These are phyloP conservation scores for Talpa occidentalis DNA, from an alignment of 2,113 vertebrate genomes.

Conservation along the genomic window DNA sequence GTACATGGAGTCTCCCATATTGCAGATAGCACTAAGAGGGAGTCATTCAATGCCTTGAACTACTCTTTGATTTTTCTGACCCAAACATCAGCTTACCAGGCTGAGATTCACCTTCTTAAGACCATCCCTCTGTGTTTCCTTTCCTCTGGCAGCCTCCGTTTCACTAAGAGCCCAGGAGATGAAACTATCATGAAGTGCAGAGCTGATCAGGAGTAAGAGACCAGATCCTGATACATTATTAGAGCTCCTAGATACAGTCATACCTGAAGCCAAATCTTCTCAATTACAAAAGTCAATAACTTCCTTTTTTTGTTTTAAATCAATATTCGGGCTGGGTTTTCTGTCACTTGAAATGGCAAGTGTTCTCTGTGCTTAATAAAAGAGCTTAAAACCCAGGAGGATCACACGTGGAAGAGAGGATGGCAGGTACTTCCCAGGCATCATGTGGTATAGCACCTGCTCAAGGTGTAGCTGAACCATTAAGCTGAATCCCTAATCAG, in stretches of 20 bases:
- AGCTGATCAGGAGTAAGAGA: background rate
- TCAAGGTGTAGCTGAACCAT: background rate
- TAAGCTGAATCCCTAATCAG: no score
- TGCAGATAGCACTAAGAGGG: background rate
- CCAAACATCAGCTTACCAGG: background rate
- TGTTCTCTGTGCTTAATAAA: background rate
- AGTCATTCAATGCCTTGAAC: background rate
- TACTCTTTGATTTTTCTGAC: background rate
- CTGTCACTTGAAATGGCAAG: background rate
- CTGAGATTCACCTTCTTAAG: background rate
- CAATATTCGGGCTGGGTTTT: conserved; percentile 5
- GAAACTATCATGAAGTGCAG: background rate
- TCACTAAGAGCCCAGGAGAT: background rate
- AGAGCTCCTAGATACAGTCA: background rate
- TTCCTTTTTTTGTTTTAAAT: background rate
- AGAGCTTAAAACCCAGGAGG: background rate
- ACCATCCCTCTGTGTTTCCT: background rate
- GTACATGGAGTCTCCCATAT: background rate
- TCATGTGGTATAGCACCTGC: background rate
- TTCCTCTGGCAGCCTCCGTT: background rate
- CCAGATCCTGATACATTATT: background rate
- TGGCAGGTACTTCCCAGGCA: background rate
- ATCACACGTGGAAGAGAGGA: background rate
- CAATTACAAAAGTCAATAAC: background rate
- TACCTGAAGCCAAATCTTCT: background rate